Evolutionary conservation across 2,888 invertebrate genomes (phyloP).

Genomic region (Drepana falcataria): DNA sequence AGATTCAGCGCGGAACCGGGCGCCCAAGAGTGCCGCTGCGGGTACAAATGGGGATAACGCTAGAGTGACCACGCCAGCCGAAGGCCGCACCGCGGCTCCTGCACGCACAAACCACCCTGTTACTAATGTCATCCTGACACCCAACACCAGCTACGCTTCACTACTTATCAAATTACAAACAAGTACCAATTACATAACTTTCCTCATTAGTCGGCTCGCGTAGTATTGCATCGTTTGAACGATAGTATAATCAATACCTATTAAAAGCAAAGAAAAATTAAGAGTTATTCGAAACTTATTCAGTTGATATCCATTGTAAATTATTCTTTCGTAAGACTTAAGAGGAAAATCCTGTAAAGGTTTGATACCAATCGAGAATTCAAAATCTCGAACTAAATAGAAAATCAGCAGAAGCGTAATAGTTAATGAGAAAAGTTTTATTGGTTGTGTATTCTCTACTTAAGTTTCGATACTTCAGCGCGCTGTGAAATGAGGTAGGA

Average conservation of each 20-base stretch:
- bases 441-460: slow-evolving; percentile 7
- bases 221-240: neutral
- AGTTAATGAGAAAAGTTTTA: slow-evolving; percentile 13
- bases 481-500: neutral
- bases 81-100: slow-evolving; percentile 79
- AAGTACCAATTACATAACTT: slow-evolving; percentile 20
- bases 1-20: slow-evolving; percentile 88
- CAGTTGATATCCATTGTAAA: too few species aligned
- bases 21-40: slow-evolving; percentile 88
- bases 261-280: too few species aligned
- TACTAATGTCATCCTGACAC: slow-evolving; percentile 33
- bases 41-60: slow-evolving; percentile 81
- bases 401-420: slow-evolving; percentile 7
- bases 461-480: neutral
- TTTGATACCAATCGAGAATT: slow-evolving; percentile 20
- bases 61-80: slow-evolving; percentile 80
- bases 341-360: slow-evolving; percentile 27
- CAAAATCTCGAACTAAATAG: slow-evolving; percentile 11
- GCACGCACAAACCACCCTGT: slow-evolving; percentile 76
- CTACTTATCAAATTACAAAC: slow-evolving; percentile 10
- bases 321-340: neutral
- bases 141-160: slow-evolving; percentile 10
- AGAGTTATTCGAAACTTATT: neutral
- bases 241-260: neutral
- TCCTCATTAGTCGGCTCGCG: slow-evolving; percentile 3